Conservation (phyloP, 2,113 vertebrate genomes). For the Corydoras sp. region DNA sequence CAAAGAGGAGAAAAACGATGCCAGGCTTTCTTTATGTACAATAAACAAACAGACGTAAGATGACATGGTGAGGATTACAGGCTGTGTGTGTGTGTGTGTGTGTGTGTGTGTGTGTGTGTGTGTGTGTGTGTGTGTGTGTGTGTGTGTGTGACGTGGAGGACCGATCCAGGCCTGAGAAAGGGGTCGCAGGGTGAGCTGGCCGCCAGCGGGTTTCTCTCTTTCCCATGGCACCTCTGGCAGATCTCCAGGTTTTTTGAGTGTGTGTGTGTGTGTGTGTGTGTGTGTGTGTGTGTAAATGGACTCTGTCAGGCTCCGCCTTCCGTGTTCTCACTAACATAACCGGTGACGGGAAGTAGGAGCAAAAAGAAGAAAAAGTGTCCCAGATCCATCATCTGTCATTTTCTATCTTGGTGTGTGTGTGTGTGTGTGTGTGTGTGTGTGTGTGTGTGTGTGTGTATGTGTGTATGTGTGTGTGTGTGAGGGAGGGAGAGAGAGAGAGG, state of each 20-base stretch:
- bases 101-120: slow-evolving; percentile 40
- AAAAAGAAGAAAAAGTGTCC: too few relatives aligned
- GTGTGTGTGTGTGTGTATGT: slow-evolving; percentile 17
- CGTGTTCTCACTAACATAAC: too few relatives aligned
- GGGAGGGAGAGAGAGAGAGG: too few relatives aligned
- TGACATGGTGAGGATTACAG: not conserved
- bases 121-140: slow-evolving; percentile 31
- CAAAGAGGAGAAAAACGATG: not conserved
- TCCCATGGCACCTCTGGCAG: slow-evolving; percentile 49
- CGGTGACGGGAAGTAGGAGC: too few relatives aligned
- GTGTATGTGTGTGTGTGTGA: slow-evolving; percentile 9
- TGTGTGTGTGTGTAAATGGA: slow-evolving; percentile 4
- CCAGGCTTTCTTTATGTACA: not conserved
- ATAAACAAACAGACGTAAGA: not conserved
- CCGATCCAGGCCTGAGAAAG: slow-evolving; percentile 40
- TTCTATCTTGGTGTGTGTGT: not conserved
- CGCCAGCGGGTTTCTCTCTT: slow-evolving; percentile 34
- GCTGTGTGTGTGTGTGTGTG: slow-evolving; percentile 11
- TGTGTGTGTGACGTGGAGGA: slow-evolving; percentile 22
- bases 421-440: slow-evolving; percentile 8
- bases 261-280: slow-evolving; percentile 11
- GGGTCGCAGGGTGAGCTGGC: slow-evolving; percentile 29
- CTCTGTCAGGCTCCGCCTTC: not conserved
- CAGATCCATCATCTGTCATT: too few relatives aligned
- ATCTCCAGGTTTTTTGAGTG: slow-evolving; percentile 19